Evolutionary conservation across 2,888 invertebrate genomes (phyloP).

Genomic region (Petrophora chlorosata): DNA sequence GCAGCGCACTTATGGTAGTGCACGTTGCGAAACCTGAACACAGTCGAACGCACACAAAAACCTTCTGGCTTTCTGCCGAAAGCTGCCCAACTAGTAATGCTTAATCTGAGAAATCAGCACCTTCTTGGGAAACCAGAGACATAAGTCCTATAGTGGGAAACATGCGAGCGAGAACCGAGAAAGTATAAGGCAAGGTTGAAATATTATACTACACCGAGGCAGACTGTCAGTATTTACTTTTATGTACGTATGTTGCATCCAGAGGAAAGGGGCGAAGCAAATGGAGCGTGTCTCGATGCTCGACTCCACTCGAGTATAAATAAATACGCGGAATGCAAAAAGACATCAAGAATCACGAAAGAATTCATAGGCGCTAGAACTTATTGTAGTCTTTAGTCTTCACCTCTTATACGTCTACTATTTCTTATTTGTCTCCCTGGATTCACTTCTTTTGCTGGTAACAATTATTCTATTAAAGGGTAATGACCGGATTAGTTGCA

Average conservation of each 20-base stretch:
- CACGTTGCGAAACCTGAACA: slow-evolving; percentile 61
- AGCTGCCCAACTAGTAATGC: slow-evolving; percentile 70
- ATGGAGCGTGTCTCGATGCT: slow-evolving; percentile 70
- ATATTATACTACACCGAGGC: slow-evolving; percentile 38
- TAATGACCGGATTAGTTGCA: slow-evolving; percentile 11
- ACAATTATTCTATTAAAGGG: slow-evolving; percentile 6
- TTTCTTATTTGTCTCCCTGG: too few species aligned
- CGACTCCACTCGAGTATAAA: slow-evolving; percentile 62
- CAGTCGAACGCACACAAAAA: slow-evolving; percentile 59
- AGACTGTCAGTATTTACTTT: slow-evolving; percentile 40
- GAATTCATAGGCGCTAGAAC: slow-evolving; percentile 47
- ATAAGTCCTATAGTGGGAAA: slow-evolving; percentile 43
- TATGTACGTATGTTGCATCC: slow-evolving; percentile 46
- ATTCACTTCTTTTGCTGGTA: slow-evolving; percentile 1
- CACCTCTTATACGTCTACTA: slow-evolving; percentile 7
- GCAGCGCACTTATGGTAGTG: slow-evolving; percentile 34
- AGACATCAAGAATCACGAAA: slow-evolving; percentile 66
- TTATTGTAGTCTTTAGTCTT: slow-evolving; percentile 3
- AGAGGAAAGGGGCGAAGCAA: slow-evolving; percentile 58
- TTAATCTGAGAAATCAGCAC: slow-evolving; percentile 71
- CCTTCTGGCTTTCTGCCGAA: slow-evolving; percentile 62
- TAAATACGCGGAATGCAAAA: slow-evolving; percentile 61
- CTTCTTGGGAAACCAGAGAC: slow-evolving; percentile 62
- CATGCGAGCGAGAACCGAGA: slow-evolving; percentile 47
- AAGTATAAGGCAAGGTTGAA: slow-evolving; percentile 52